Conservation (phyloP, 2,888 invertebrate species). For the Hecatera dysodea region DNA sequence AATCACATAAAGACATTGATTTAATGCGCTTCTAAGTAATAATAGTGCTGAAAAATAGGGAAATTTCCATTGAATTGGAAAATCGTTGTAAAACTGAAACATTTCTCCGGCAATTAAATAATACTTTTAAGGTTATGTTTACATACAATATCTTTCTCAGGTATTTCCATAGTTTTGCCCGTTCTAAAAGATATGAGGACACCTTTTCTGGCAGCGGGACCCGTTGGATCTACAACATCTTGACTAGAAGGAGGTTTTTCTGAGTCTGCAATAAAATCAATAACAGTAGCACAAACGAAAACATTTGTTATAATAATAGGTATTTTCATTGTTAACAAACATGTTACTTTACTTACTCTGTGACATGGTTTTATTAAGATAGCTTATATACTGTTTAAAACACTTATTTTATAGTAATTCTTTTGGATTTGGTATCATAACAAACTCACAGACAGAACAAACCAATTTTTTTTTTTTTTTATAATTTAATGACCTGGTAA, state of each 20-base stretch:
- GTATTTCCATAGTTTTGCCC: conserved; percentile 96
- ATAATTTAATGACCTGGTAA: too few relatives aligned
- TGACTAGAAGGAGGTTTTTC: conserved; percentile 83
- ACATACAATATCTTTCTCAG: conserved; percentile 95
- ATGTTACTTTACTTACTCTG: conserved; percentile 77
- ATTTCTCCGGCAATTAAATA: background rate
- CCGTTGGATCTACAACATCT: conserved; percentile 93
- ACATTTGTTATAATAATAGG: background rate
- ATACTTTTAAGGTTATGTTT: conserved; percentile 74
- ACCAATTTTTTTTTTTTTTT: too few relatives aligned
- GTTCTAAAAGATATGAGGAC: conserved; percentile 95
- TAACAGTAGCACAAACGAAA: background rate
- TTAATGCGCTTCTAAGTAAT: background rate
- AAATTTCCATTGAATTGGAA: background rate
- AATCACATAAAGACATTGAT: background rate
- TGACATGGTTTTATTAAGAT: conserved; percentile 72
- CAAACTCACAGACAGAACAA: conserved; percentile 7
- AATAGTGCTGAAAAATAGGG: background rate
- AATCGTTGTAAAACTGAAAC: background rate
- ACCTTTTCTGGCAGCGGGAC: conserved; percentile 95
- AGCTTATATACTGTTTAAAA: background rate
- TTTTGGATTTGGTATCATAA: background rate
- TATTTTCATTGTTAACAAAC: background rate
- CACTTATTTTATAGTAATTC: background rate
- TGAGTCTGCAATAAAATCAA: conserved; percentile 78